Conservation (phyloP, 2,888 invertebrate genomes). For the Agrochola macilenta region DNA sequence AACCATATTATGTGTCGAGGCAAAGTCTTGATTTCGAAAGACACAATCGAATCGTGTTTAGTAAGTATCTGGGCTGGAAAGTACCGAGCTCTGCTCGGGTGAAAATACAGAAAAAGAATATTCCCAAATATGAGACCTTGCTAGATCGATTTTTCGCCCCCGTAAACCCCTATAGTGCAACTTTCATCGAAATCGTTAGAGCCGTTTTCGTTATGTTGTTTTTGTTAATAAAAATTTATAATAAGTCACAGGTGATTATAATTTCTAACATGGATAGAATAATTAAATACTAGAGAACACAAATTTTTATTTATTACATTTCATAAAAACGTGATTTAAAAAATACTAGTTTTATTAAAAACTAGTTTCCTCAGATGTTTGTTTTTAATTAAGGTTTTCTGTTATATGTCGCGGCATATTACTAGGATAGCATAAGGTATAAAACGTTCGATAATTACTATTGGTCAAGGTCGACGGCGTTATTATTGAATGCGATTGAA, state of each 20-base stretch:
- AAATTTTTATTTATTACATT: constrained; percentile 37
- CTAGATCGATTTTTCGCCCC: too few relatives aligned
- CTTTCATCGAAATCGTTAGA: too few relatives aligned
- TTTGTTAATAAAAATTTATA: background rate
- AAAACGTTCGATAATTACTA: constrained; percentile 50
- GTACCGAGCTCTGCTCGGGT: too few relatives aligned
- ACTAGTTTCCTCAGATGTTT: constrained; percentile 38
- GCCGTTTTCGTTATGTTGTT: background rate
- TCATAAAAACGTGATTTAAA: constrained; percentile 2
- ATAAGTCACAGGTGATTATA: background rate
- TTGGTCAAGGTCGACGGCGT: constrained; percentile 59
- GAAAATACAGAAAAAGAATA: too few relatives aligned
- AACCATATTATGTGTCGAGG: background rate
- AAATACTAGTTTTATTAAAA: constrained; percentile 7
- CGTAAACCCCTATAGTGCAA: too few relatives aligned
- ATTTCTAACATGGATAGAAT: constrained; percentile 15
- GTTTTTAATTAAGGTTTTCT: constrained; percentile 37
- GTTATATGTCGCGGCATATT: constrained; percentile 28
- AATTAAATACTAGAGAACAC: constrained; percentile 5
- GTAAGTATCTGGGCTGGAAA: too few relatives aligned
- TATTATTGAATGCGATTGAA: constrained; percentile 61
- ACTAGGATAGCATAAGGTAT: constrained; percentile 55
- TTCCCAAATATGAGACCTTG: too few relatives aligned
- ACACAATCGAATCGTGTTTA: too few relatives aligned
- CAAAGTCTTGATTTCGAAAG: background rate